Evolutionary conservation across 2,888 invertebrate species (phyloP), one percentile per base, ranked within the genome.

Genomic region (Himalopsyche kuldschensis): DNA sequence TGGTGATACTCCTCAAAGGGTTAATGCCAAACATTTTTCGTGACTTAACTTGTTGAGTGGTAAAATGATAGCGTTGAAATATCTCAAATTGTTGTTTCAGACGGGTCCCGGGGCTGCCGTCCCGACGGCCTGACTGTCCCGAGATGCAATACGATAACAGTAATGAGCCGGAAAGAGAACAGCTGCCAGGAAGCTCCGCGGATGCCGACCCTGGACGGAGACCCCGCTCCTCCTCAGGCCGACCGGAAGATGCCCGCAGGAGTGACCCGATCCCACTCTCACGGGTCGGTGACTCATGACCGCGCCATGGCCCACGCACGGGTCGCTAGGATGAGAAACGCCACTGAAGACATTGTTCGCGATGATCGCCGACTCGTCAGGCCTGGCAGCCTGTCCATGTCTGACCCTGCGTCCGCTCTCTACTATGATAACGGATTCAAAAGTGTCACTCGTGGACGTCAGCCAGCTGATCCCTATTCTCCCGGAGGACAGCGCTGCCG

Each of bases 251-350:
- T 27, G 3, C 90, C 91, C 0, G 90, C 91, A 80, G 91, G 91
- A 0, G 92, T 92, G 47, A 94, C 94, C 85, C 91, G 94, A 63
- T 94, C 94, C 4, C 88, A 94, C 4, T 94, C 94, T 0, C 94
- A 94, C 87, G 94, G 94, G 3, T 94, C 94, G 2, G 94, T 94
- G 0, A 92, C 93, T 20, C 93, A 90, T 86, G 90, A 55, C 90
- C 92, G 91, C 82, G 90, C 90, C 5, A 3, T 35, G n/a, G 35
- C 46, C 3, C 55, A 63, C 17, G 79, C 47, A 35, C 46, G 48
- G 11, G 41, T 30, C 47, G 83, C 46, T 75, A 75, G 75, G 20
- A 55, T 55, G 55, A 20, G 55, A 24, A 55, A 55, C 2, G 55
- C 55, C 10, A 4, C 55, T 4, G 55, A 55, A 24, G 55, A 55